A percentile compares a stretch with the other conserved stretches of the same genome.
These are phyloP conservation scores for Papilio protenor DNA, from an alignment of 2,888 invertebrate genomes.

Conservation along the genomic window DNA sequence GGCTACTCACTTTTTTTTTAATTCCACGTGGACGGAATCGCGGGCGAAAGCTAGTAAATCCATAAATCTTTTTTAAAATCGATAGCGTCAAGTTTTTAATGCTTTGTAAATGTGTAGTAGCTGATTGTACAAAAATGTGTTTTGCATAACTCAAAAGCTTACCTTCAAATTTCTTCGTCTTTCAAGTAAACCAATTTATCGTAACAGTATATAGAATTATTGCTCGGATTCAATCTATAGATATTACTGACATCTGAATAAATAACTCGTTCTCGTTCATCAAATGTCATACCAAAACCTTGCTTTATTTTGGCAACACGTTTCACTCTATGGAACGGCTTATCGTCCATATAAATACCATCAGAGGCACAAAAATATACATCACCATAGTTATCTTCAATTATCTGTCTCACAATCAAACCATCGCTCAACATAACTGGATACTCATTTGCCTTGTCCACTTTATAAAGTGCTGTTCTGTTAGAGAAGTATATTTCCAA, in stretches of 20 bases:
- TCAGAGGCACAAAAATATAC: slow-evolving; percentile 65
- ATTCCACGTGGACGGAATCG: too few species aligned
- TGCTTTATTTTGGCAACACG: slow-evolving; percentile 62
- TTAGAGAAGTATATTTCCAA: slow-evolving; percentile 70
- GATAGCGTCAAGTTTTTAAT: too few species aligned
- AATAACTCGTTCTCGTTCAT: slow-evolving; percentile 66
- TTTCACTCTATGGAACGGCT: slow-evolving; percentile 60
- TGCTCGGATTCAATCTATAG: slow-evolving; percentile 63
- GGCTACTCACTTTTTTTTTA: too few species aligned
- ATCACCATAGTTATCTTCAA: slow-evolving; percentile 71
- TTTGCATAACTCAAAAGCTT: not conserved
- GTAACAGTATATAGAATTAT: slow-evolving; percentile 47
- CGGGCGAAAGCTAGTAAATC: too few species aligned
- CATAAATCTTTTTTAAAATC: too few species aligned
- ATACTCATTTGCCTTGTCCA: slow-evolving; percentile 55
- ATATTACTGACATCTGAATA: slow-evolving; percentile 67
- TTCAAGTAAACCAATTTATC: slow-evolving; percentile 27
- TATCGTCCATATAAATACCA: slow-evolving; percentile 71
- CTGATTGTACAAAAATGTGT: too few species aligned
- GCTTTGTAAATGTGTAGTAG: too few species aligned
- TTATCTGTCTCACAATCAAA: slow-evolving; percentile 65
- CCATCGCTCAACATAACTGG: slow-evolving; percentile 62
- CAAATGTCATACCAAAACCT: slow-evolving; percentile 70
- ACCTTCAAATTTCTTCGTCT: slow-evolving; percentile 12
- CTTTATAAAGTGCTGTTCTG: slow-evolving; percentile 73